Conservation (phyloP, 2,888 invertebrate genomes). For the Drosophila antonietae region DNA sequence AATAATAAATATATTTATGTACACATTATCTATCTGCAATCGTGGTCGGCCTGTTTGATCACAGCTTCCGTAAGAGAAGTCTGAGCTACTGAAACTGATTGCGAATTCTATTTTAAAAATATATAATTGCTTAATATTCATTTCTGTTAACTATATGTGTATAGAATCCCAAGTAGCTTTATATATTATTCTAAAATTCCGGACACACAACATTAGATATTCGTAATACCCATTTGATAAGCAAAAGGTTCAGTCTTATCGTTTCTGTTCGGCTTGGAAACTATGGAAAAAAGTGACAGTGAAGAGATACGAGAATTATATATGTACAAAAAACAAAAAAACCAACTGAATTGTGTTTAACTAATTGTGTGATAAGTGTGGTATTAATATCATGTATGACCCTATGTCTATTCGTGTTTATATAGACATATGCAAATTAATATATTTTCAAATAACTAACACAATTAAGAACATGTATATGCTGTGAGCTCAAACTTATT, state of each 20-base stretch:
- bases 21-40: not conserved
- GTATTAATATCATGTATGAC: conserved; percentile 1
- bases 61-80: not conserved
- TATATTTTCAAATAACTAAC: not conserved
- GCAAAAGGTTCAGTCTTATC: conserved; percentile 37
- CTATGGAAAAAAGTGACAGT: not conserved
- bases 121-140: too few relatives aligned
- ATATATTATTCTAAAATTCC: not conserved
- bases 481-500: not conserved
- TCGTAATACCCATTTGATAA: conserved; percentile 1
- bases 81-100: not conserved
- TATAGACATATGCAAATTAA: not conserved
- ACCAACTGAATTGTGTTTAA: conserved; percentile 26
- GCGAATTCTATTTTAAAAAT: too few relatives aligned
- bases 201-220: not conserved
- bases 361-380: conserved; percentile 33
- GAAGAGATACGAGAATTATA: conserved; percentile 2
- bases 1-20: not conserved
- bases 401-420: not conserved
- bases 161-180: too few relatives aligned
- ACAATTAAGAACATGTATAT: not conserved
- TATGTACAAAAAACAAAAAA: not conserved
- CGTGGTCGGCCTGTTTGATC: too few relatives aligned
- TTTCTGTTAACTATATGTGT: too few relatives aligned
- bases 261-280: conserved; percentile 12